Evolutionary conservation across 2,113 vertebrate species (phyloP).

Genomic region (Hydrochoerus hydrochaeris): DNA sequence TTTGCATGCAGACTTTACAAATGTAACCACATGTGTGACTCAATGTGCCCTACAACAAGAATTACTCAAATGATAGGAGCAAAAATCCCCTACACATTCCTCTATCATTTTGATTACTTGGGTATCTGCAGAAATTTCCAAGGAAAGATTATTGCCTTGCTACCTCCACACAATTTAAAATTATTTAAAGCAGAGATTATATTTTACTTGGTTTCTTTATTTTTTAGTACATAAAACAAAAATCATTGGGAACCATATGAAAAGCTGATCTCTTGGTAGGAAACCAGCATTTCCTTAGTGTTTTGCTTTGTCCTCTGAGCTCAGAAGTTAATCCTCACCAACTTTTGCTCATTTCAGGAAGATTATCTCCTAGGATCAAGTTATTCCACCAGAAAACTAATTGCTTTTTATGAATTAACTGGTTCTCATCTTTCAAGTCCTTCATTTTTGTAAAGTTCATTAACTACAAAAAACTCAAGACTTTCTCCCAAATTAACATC

Average conservation of each 20-base stretch:
- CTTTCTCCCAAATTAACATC: background rate
- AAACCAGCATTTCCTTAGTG: background rate
- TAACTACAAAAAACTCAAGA: slow-evolving; percentile 2
- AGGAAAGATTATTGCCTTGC: background rate
- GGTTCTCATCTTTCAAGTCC: background rate
- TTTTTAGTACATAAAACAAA: background rate
- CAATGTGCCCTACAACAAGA: background rate
- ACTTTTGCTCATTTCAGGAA: background rate
- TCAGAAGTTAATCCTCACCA: background rate
- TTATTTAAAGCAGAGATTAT: background rate
- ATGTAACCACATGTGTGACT: background rate
- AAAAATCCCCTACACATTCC: too few species aligned
- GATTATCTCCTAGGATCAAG: background rate
- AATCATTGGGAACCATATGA: background rate
- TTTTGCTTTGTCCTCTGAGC: background rate
- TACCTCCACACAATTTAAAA: background rate
- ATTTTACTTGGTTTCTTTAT: background rate
- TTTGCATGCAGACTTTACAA: background rate
- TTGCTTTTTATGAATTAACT: background rate
- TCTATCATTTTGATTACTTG: background rate
- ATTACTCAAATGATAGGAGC: background rate
- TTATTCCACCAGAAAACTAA: background rate
- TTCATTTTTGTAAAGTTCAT: background rate
- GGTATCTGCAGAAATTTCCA: background rate
- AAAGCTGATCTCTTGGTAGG: background rate